Evolutionary conservation across 2,113 vertebrate species (phyloP), one percentile per base, ranked within the genome.

Genomic region (Chitala chitala): DNA sequence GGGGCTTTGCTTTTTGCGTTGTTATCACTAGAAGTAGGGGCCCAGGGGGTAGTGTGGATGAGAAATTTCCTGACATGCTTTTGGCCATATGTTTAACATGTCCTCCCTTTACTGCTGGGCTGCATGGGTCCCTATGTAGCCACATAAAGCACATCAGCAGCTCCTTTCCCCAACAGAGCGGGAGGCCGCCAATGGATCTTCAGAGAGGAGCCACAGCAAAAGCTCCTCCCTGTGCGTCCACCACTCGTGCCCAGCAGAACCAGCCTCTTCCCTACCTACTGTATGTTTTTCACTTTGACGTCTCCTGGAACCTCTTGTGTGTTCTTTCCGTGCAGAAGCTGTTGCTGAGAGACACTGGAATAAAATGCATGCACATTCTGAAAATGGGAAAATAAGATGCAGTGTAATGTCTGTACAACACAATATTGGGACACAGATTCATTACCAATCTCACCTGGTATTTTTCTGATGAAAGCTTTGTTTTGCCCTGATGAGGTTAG

Each of bases 101-200:
- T 79, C 84, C 81, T 82, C 72, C 65, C 75, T 87, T 87, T 83
- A 87, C 84, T 82, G 79, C 83, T 64, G 71, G 79, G 76, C 78
- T 54, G 71, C 73, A 68, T 76, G 74, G 76, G 79, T 85, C 83
- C 82, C 77, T 79, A 77, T 71, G 26, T 63, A 31, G 61, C 79
- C 70, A 80, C 84, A 86, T 88, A 86, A 88, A 90, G 83, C 82
- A 89, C 80, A 81, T 88, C 86, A 87, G 76, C 85, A 74, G 75
- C 75, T 82, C 78, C 72, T 80, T 86, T 20, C 77, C 78, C 81
- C 76, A 8, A 82, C 78, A 85, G 83, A 82, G 84, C 84, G 80
- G 77, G 81, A 81, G 84, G 77, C 86, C 78, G 76, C 85, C 84
- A 80, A 83, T 82, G 24, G 42, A 72, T 76, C 71, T 70, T 77